Percentiles rank a stretch among this genome's conserved stretches.
These are phyloP conservation scores for Drosophila trichaetosa DNA, from an alignment of 2,888 invertebrate genomes.

Conservation along the genomic window DNA sequence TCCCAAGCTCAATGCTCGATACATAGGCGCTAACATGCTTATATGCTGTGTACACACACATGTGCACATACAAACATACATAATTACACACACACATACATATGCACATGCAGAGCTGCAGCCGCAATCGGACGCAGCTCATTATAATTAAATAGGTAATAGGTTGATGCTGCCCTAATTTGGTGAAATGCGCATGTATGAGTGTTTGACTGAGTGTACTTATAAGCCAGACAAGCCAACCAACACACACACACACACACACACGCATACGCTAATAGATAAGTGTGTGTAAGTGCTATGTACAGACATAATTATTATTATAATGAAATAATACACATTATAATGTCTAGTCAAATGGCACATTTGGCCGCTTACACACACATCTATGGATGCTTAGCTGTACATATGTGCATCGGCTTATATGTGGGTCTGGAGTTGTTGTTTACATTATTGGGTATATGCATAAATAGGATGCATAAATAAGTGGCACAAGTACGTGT, in stretches of 20 bases:
- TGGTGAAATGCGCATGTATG: conserved; percentile 48
- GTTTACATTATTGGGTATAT: conserved; percentile 55
- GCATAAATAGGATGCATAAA: conserved; percentile 19
- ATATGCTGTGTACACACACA: conserved; percentile 2
- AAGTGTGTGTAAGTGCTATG: conserved; percentile 24
- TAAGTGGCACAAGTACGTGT: conserved; percentile 24
- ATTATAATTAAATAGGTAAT: conserved; percentile 77
- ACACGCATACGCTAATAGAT: conserved; percentile 16
- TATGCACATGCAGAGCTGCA: conserved; percentile 38
- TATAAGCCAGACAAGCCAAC: conserved; percentile 54
- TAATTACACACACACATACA: conserved; percentile 11
- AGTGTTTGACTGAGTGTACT: conserved; percentile 50
- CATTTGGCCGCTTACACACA: conserved; percentile 36
- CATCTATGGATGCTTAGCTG: conserved; percentile 13
- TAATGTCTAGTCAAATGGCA: conserved; percentile 64
- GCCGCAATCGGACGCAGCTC: conserved; percentile 64
- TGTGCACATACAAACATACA: neutral
- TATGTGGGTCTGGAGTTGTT: conserved; percentile 31
- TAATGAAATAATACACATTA: conserved; percentile 66
- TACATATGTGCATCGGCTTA: conserved; percentile 30
- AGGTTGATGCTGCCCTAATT: conserved; percentile 72
- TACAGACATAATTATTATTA: conserved; percentile 59
- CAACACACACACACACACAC: conserved; percentile 17
- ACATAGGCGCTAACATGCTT: conserved; percentile 4
- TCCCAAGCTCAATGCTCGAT: conserved; percentile 4